A percentile compares a stretch with the other conserved stretches of the same genome.
These are phyloP conservation scores for Cheirogaleus major DNA, from an alignment of 2,797 vertebrate genomes.

Conservation along the genomic window DNA sequence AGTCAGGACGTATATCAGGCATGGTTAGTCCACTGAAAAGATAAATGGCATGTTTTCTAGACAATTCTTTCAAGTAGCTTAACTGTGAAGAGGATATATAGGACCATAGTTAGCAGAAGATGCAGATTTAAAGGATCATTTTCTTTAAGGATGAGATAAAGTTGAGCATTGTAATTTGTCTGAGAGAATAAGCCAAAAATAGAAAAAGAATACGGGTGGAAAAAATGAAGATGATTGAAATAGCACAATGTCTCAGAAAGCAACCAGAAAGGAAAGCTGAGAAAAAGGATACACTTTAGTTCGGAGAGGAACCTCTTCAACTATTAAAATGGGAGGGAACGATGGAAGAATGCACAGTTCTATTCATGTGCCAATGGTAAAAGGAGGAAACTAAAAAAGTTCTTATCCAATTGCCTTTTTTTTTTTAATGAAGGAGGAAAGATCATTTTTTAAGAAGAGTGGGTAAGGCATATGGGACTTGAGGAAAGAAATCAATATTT, in stretches of 20 bases:
- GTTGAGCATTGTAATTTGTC: background rate
- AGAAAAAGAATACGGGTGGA: background rate
- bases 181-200: background rate
- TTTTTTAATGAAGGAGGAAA: background rate
- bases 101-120: background rate
- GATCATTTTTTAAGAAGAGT: background rate
- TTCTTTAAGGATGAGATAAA: constrained; percentile 21
- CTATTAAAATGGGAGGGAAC: background rate
- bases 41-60: background rate
- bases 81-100: background rate
- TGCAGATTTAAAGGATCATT: background rate
- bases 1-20: background rate
- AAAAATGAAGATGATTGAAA: background rate
- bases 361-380: background rate
- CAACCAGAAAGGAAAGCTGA: background rate
- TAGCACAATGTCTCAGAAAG: background rate
- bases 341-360: background rate
- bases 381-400: background rate
- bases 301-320: background rate
- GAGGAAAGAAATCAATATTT: constrained; percentile 2
- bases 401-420: background rate
- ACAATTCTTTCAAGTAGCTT: background rate
- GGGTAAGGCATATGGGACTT: background rate
- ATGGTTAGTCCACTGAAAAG: background rate
- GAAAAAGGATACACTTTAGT: background rate